Evolutionary conservation across 2,888 invertebrate genomes (phyloP).

Genomic region (Formica aserva): DNA sequence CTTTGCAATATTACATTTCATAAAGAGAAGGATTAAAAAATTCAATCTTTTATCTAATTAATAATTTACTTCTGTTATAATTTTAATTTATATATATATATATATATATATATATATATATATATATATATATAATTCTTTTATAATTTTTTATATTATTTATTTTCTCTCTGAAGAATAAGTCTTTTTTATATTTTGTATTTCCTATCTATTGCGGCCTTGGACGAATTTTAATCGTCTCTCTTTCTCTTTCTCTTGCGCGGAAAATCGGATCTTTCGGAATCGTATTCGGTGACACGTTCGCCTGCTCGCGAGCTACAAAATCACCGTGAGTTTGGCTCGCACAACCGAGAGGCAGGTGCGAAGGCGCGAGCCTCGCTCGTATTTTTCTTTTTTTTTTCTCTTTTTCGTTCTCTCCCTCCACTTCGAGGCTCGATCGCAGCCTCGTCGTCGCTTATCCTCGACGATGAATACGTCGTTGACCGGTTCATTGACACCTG

Average conservation of each 20-base stretch:
- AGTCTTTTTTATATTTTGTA: background rate
- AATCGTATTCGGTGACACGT: conserved; percentile 27
- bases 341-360: conserved; percentile 69
- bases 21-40: background rate
- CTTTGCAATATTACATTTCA: background rate
- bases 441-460: conserved; percentile 73
- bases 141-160: no score
- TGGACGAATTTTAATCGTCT: background rate
- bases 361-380: conserved; percentile 66
- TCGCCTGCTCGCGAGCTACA: conserved; percentile 47
- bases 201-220: background rate
- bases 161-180: background rate
- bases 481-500: conserved; percentile 83
- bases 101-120: no score
- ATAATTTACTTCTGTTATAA: background rate
- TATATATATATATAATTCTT: background rate
- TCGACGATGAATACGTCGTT: conserved; percentile 75
- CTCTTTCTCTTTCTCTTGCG: background rate
- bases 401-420: conserved; percentile 38
- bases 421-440: conserved; percentile 40
- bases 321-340: conserved; percentile 71
- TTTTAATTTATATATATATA: no score
- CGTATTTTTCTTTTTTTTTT: conserved; percentile 50
- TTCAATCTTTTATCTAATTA: background rate
- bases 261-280: conserved; percentile 61